Evolutionary conservation across 2,888 invertebrate species (phyloP).

Genomic region (Tineola bisselliella): DNA sequence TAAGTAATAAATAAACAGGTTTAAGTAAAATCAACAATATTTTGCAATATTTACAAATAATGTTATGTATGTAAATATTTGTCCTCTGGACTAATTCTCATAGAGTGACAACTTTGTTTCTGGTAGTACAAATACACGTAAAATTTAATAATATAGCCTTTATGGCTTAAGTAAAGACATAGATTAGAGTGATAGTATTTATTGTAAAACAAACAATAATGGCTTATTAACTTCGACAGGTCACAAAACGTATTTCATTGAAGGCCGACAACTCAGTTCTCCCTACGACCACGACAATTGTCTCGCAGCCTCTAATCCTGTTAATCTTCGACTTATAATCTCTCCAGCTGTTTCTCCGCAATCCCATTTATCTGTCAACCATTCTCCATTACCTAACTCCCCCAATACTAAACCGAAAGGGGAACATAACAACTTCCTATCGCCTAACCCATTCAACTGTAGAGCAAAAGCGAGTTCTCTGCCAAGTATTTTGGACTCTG

Average conservation of each 20-base stretch:
- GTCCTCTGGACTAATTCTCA: no score
- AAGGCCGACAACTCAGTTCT: slow-evolving; percentile 73
- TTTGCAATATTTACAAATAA: no score
- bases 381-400: slow-evolving; percentile 34
- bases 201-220: no score
- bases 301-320: slow-evolving; percentile 48
- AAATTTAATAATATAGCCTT: no score
- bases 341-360: slow-evolving; percentile 68
- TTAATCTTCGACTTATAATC: slow-evolving; percentile 69
- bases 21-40: no score
- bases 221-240: slow-evolving; percentile 49
- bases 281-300: slow-evolving; percentile 48
- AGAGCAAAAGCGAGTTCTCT: slow-evolving; percentile 76
- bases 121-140: no score
- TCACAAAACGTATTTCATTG: slow-evolving; percentile 87
- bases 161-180: no score
- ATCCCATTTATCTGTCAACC: slow-evolving; percentile 43
- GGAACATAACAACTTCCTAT: slow-evolving; percentile 64
- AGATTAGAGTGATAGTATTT: no score
- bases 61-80: no score
- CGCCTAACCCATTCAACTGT: slow-evolving; percentile 69
- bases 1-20: no score
- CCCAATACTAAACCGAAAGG: slow-evolving; percentile 27
- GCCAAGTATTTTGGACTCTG: slow-evolving; percentile 84
- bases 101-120: no score